Evolutionary conservation across 2,888 invertebrate species (phyloP).

Genomic region (Apomyelois bistriatella): DNA sequence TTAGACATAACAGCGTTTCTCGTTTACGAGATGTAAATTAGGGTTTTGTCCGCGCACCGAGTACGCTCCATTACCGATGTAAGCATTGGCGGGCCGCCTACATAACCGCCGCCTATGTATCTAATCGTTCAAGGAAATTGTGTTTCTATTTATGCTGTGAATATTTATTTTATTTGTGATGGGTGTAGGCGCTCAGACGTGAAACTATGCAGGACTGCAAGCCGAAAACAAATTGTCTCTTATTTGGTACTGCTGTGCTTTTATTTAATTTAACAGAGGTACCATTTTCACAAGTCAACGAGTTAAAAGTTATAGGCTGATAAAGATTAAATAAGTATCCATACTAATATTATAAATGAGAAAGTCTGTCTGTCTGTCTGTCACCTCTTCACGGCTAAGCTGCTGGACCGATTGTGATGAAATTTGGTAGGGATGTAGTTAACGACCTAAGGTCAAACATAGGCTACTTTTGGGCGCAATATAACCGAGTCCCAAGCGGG

Average conservation of each 20-base stretch:
- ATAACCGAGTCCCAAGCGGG: too few species aligned
- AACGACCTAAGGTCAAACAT: too few species aligned
- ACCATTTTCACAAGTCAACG: not conserved
- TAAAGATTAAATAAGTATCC: too few species aligned
- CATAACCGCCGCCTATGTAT: constrained; percentile 19
- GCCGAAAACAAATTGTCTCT: constrained; percentile 56
- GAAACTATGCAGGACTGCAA: constrained; percentile 25
- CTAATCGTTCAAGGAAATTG: constrained; percentile 15
- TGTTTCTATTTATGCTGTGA: constrained; percentile 17
- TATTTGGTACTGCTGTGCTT: constrained; percentile 50
- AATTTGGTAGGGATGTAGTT: too few species aligned
- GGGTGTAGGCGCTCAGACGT: constrained; percentile 3
- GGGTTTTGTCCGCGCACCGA: constrained; percentile 30
- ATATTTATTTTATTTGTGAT: constrained; percentile 1
- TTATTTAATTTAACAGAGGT: not conserved
- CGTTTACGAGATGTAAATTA: constrained; percentile 29
- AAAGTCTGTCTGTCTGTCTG: too few species aligned
- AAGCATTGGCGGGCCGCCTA: constrained; percentile 21
- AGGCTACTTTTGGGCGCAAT: too few species aligned
- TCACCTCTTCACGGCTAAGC: too few species aligned
- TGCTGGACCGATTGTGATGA: too few species aligned
- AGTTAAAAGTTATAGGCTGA: too few species aligned
- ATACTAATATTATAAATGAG: too few species aligned
- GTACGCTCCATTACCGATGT: constrained; percentile 31
- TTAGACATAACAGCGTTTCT: constrained; percentile 2